Evolutionary conservation across 2,888 invertebrate genomes (phyloP), one percentile per base, ranked within the genome.

Genomic region (Incurvaria masculella): DNA sequence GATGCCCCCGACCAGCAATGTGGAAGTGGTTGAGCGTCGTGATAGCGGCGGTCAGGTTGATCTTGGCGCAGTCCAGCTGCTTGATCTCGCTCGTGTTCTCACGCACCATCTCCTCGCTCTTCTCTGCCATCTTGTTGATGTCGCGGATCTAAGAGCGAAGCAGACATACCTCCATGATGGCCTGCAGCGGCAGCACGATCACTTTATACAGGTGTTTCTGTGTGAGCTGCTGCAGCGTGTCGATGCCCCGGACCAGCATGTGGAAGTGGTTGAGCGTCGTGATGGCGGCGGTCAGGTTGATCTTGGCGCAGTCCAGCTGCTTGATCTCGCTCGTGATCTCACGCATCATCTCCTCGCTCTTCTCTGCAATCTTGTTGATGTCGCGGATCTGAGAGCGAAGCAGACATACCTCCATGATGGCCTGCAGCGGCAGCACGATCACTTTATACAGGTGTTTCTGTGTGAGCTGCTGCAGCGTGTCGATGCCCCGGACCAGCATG

Each of bases 21-120:
- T 98, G 97, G 44, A 99, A 80, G 69, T 99, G 98, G 70, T 99
- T 99, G 0, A 99, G 76, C 0, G 97, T 94, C 0, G 97, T 98
- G 61, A 99, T 99, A 1, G 98, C 97, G 0, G 92, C 85, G 0
- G 98, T 99, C 27, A 99, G 81, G 81, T 99, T 97, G 51, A 91
- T 84, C 71, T 99, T 99, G 21, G 98, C 99, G 63, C 95, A 93
- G 73, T 99, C 99, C 51, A 78, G 59, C 68, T 98, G 97, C 62
- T 98, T 97, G 54, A 99, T 99, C 68, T 99, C 99, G 3, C 94
- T 80, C 0, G 99, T 99, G 50, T 99, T 99, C 78, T 98, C 98
- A 16, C 87, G 86, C 0, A 87, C 84, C 85, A 93, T 96, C 65
- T 91, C 91, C 71, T 96, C 97, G 2, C 94, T 96, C 60, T 90